These are phyloP conservation scores for Morphnarchus princeps DNA, from an alignment of 2,113 vertebrate genomes.

Conservation along the genomic window DNA sequence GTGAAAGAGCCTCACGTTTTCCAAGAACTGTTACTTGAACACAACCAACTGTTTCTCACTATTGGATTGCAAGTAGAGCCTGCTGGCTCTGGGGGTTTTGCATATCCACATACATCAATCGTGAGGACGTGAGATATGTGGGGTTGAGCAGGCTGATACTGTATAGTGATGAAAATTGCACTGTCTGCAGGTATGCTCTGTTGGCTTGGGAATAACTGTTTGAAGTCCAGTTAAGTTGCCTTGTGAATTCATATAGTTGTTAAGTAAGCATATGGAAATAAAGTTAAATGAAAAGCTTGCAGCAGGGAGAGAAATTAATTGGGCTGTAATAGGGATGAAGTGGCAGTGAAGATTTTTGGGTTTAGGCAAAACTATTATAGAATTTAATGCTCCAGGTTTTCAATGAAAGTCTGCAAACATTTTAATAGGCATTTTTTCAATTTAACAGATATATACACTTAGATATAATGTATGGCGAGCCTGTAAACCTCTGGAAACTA, in stretches of 20 bases:
- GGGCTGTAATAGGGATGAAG: background rate
- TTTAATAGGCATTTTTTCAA: background rate
- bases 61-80: background rate
- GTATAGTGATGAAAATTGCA: background rate
- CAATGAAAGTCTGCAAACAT: background rate
- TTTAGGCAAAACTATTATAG: background rate
- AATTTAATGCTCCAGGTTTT: background rate
- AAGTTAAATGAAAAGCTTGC: background rate
- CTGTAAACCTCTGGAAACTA: background rate
- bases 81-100: background rate
- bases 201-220: background rate
- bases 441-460: fast-evolving
- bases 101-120: fast-evolving
- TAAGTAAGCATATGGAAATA: background rate
- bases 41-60: background rate
- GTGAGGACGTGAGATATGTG: fast-evolving
- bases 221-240: background rate
- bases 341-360: background rate
- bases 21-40: background rate
- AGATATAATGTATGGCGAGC: background rate
- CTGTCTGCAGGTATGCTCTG: background rate
- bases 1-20: background rate
- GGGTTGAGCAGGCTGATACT: background rate
- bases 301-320: background rate
- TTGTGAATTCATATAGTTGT: background rate